Evolutionary conservation across 2,113 vertebrate species (phyloP).

Genomic region (Cacatua alba): DNA sequence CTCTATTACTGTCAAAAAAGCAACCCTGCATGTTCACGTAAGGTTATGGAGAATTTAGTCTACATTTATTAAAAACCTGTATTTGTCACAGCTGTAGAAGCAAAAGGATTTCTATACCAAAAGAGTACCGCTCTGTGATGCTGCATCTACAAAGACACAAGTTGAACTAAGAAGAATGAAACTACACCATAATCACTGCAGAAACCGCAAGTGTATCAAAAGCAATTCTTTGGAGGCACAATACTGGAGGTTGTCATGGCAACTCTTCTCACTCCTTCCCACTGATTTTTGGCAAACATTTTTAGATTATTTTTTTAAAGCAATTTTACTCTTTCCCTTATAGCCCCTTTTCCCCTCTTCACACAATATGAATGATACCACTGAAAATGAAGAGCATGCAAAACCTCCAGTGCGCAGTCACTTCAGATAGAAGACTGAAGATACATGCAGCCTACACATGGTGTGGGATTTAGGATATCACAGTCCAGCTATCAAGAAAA

Average conservation of each 20-base stretch:
- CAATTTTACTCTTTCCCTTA: conserved; percentile 47
- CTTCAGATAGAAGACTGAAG: background rate
- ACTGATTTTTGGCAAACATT: conserved; percentile 68
- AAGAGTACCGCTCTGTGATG: background rate
- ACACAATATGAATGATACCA: background rate
- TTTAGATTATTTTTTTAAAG: conserved; percentile 35
- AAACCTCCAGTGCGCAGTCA: background rate
- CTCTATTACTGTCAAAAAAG: background rate
- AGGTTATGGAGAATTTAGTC: background rate
- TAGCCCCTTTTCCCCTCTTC: background rate
- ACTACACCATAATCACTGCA: conserved; percentile 12
- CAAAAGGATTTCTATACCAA: background rate
- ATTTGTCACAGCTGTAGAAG: background rate
- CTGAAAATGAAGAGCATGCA: background rate
- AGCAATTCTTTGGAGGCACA: conserved; percentile 66
- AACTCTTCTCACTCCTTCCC: conserved; percentile 75
- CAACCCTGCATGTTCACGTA: background rate
- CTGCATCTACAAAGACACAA: background rate
- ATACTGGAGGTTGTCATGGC: conserved; percentile 70
- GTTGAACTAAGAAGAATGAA: conserved; percentile 6
- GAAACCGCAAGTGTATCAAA: conserved; percentile 54
- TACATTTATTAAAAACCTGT: background rate
- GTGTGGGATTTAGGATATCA: background rate
- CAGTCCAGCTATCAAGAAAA: background rate
- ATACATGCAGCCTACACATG: background rate